Base-by-base conservation (phyloP, 2,888 invertebrate species). In the Listrodromus nycthemerus region DNA sequence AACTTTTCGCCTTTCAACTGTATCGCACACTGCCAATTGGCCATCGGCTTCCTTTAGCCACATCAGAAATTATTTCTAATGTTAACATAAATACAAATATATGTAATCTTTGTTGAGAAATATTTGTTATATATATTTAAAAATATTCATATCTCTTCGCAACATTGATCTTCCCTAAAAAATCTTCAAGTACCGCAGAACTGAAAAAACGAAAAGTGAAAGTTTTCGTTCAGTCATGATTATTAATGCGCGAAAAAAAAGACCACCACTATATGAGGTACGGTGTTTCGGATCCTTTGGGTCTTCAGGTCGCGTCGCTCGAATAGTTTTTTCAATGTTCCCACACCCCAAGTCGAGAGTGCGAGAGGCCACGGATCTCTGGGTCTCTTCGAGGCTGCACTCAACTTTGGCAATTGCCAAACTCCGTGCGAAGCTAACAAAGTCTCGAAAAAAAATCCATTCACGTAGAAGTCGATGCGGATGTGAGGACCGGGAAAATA, bases 141-240 rank as follows among this genome's bases (percentile, higher is more conserved):
- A n/a, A n/a, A n/a, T n/a, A n/a, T n/a, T n/a, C n/a, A n/a, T n/a
- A n/a, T n/a, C n/a, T n/a, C n/a, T n/a, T n/a, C n/a, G n/a, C n/a
- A n/a, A n/a, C n/a, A n/a, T n/a, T n/a, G n/a, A n/a, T n/a, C n/a
- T n/a, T n/a, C n/a, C n/a, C n/a, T n/a, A n/a, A n/a, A n/a, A n/a
- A n/a, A n/a, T n/a, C n/a, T n/a, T n/a, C n/a, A n/a, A n/a, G n/a
- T n/a, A n/a, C n/a, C n/a, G n/a, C n/a, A n/a, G n/a, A n/a, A n/a
- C n/a, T n/a, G n/a, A n/a, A n/a, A n/a, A n/a, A n/a, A n/a, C n/a
- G n/a, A n/a, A n/a, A n/a, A n/a, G 73, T 52, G 66, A 71, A 79
- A 79, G 55, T 73, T 73, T 37, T 52, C 55, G 52, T 71, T 70
- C 24, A 27, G 50, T 79, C 66, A 73, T 24, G 79, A 66, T 79